A percentile compares a stretch with the other conserved stretches of the same genome.
Conservation (phyloP, 2,797 vertebrate species). For the Leptatherina wallacei region DNA sequence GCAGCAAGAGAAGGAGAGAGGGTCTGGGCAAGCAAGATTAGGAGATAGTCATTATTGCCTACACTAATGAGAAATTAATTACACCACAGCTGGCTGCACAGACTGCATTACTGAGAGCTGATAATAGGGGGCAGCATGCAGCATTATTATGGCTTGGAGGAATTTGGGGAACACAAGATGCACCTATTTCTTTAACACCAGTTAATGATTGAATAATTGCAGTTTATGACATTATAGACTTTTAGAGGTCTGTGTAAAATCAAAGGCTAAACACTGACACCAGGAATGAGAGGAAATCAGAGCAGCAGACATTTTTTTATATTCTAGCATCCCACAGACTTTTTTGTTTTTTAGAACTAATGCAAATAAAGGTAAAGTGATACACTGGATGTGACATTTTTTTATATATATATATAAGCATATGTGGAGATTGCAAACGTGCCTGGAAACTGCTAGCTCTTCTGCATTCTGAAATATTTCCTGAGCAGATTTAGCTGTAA, state of each 20-base stretch:
- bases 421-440: too few species aligned
- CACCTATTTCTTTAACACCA: neutral
- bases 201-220: neutral
- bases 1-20: constrained; percentile 9
- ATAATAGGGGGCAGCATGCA: constrained; percentile 63
- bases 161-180: constrained; percentile 9
- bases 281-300: neutral
- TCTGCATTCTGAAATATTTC: too few species aligned
- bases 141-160: constrained; percentile 18
- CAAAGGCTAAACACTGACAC: neutral
- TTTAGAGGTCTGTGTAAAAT: neutral
- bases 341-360: neutral
- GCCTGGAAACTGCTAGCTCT: too few species aligned
- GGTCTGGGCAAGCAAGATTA: constrained; percentile 46
- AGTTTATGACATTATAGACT: neutral
- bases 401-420: neutral
- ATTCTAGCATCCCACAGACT: neutral
- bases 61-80: constrained; percentile 79
- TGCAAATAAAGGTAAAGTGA: neutral
- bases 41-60: constrained; percentile 64
- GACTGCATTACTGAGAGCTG: constrained; percentile 55
- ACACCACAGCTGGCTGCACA: constrained; percentile 65
- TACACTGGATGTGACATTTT: neutral
- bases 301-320: neutral
- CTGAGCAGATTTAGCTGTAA: too few species aligned